phyloP scores from a whole-genome alignment of 2,797 vertebrate species.

The Gouania willdenowi region DNA sequence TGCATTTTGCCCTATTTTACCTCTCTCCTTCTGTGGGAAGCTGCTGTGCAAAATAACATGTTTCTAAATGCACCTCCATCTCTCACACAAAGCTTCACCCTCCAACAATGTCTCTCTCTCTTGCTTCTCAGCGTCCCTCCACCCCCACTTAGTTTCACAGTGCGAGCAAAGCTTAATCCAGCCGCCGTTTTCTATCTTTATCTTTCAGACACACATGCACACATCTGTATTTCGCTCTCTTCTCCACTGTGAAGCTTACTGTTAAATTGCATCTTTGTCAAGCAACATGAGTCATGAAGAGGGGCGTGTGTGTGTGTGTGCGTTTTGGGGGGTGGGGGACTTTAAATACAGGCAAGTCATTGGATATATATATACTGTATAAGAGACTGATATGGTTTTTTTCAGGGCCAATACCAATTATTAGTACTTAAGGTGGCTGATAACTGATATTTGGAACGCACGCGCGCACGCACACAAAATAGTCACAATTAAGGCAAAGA shows the following conservation, averaged over 20 bases:
- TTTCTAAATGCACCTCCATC: slow-evolving; percentile 49
- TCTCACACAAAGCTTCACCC: slow-evolving; percentile 9
- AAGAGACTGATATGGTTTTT: too few species aligned
- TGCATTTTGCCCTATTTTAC: slow-evolving; percentile 63
- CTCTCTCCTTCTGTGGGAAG: slow-evolving; percentile 17
- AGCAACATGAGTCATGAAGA: slow-evolving; percentile 64
- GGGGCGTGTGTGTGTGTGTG: background rate
- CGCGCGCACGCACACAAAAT: too few species aligned
- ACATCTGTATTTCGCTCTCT: slow-evolving; percentile 18
- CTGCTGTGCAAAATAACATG: slow-evolving; percentile 41
- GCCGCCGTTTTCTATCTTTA: slow-evolving; percentile 48
- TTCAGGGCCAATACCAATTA: too few species aligned
- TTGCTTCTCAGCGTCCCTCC: slow-evolving; percentile 23
- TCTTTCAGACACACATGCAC: slow-evolving; percentile 31
- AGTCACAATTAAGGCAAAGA: too few species aligned
- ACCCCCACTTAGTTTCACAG: slow-evolving; percentile 15
- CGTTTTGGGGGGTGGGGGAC: background rate
- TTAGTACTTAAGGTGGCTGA: too few species aligned
- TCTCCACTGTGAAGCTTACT: slow-evolving; percentile 30
- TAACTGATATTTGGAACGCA: too few species aligned
- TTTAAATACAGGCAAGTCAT: too few species aligned
- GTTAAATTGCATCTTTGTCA: slow-evolving; percentile 60
- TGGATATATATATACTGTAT: too few species aligned
- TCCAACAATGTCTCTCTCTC: slow-evolving; percentile 36
- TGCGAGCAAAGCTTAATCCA: slow-evolving; percentile 59